phyloP scores from a whole-genome alignment of 1,140 invertebrate genomes.

The Drosophila virilis region DNA sequence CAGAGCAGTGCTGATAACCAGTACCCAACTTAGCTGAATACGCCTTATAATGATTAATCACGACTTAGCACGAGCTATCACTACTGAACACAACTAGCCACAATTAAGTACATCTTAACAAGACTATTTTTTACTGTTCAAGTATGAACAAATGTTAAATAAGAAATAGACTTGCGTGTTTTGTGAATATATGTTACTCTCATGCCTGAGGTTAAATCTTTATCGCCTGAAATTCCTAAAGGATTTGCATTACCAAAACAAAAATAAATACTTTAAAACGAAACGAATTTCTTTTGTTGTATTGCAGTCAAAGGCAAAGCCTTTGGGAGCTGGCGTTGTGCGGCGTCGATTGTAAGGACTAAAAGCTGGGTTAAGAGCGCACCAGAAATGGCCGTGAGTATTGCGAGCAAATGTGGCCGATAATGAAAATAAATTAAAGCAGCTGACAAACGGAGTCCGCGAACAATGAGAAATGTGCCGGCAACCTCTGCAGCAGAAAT shows the following conservation, averaged over 20 bases:
- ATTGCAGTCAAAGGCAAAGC: constrained; percentile 48
- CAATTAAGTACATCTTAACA: too few relatives aligned
- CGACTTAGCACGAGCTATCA: too few relatives aligned
- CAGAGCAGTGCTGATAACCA: too few relatives aligned
- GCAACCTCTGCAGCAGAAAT: constrained; percentile 7
- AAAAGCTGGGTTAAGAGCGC: constrained; percentile 27
- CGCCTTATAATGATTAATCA: too few relatives aligned
- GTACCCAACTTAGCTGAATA: background rate
- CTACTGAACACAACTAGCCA: too few relatives aligned
- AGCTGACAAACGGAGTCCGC: constrained; percentile 37
- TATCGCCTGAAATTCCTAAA: constrained; percentile 5
- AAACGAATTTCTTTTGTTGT: constrained; percentile 36
- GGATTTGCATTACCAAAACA: background rate
- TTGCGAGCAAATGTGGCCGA: constrained; percentile 50
- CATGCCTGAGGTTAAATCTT: background rate
- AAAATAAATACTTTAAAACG: background rate
- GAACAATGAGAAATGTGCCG: constrained; percentile 55
- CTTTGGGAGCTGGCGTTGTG: constrained; percentile 49
- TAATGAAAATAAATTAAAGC: constrained; percentile 77
- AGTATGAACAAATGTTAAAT: background rate
- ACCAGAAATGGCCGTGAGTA: constrained; percentile 31
- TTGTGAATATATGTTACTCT: too few relatives aligned
- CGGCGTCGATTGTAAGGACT: constrained; percentile 57
- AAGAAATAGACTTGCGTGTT: background rate
- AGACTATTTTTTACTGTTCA: too few relatives aligned